Conservation (phyloP, 1,140 invertebrate species). For the Hetaerina americana region DNA sequence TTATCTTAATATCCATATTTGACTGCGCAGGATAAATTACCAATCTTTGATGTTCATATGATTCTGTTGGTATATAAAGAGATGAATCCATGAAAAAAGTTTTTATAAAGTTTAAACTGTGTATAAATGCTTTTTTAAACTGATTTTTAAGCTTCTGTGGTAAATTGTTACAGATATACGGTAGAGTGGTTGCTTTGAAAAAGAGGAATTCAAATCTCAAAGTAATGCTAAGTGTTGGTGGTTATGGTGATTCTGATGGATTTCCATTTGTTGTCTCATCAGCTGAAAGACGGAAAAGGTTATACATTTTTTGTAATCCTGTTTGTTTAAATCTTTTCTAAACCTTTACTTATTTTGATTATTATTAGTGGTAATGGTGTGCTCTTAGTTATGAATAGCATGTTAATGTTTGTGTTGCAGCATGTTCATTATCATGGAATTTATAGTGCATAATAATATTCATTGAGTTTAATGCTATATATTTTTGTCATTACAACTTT, state of each 20-base stretch:
- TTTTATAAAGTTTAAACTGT: not conserved
- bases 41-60: too few species aligned
- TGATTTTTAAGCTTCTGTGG: not conserved
- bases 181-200: constrained; percentile 44
- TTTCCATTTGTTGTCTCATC: constrained; percentile 56
- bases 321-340: too few species aligned
- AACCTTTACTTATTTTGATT: constrained; percentile 4
- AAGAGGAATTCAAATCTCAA: constrained; percentile 52
- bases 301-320: constrained; percentile 14
- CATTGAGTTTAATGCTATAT: too few species aligned
- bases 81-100: constrained; percentile 14
- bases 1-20: too few species aligned
- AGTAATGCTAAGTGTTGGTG: constrained; percentile 65
- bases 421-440: too few species aligned
- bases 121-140: not conserved
- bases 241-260: constrained; percentile 38
- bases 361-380: not conserved
- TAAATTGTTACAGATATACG: constrained; percentile 28
- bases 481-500: too few species aligned
- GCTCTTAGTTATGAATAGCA: too few species aligned
- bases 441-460: too few species aligned
- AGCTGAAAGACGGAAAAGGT: constrained; percentile 48
- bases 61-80: too few species aligned
- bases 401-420: too few species aligned
- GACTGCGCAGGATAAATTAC: too few species aligned